phyloP scores from a whole-genome alignment of 2,113 vertebrate species.

The Procavia capensis region DNA sequence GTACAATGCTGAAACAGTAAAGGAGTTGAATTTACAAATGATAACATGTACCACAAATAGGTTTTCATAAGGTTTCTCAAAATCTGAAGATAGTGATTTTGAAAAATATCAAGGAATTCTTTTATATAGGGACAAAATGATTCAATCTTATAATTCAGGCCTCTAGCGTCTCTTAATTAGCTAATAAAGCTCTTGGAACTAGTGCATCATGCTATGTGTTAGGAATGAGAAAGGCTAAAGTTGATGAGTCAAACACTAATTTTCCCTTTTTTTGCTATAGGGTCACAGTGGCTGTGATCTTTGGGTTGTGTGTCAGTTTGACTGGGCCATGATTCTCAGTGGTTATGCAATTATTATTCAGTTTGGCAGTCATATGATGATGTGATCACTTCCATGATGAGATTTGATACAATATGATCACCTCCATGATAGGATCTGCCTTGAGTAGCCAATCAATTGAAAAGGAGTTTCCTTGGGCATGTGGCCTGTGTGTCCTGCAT shows the following conservation, averaged over 20 bases:
- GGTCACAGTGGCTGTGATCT: no score
- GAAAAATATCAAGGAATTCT: background rate
- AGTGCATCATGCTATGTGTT: background rate
- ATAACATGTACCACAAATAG: background rate
- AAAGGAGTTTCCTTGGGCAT: no score
- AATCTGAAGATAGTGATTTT: background rate
- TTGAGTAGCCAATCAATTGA: no score
- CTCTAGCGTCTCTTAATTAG: background rate
- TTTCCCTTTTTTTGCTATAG: background rate
- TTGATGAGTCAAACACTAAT: background rate
- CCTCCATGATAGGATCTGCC: no score
- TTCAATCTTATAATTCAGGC: background rate
- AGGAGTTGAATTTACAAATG: constrained; percentile 57
- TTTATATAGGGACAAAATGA: background rate
- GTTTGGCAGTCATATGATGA: no score
- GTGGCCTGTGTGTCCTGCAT: no score
- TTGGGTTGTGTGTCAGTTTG: no score
- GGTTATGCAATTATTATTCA: no score
- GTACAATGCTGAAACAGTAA: constrained; percentile 51
- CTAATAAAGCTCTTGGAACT: background rate
- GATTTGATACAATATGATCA: no score
- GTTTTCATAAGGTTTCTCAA: constrained; percentile 35
- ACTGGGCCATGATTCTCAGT: no score
- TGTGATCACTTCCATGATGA: no score
- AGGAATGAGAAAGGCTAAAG: background rate